Base-by-base conservation (phyloP, 2,888 invertebrate species). In the Leptopilina syphax region DNA sequence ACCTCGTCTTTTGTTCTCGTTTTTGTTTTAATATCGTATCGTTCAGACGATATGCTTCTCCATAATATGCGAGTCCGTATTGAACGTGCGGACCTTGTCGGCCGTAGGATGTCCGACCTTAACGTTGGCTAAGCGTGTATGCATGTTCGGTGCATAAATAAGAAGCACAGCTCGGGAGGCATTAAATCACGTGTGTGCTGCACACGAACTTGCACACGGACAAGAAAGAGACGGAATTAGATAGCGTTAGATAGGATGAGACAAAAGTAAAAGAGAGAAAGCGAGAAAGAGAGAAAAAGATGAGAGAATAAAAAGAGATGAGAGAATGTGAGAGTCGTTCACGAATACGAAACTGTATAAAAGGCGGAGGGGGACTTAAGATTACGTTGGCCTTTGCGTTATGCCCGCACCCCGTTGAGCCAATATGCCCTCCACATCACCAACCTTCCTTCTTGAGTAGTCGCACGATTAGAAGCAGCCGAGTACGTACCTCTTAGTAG, bases 121-220 rank as follows among this genome's bases (percentile, higher is more conserved):
- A 85, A 87, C 87, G 87, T 85, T 84, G 85, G 86, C 86, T 86
- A 88, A 87, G 87, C 88, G 86, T 89, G 89, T 88, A 88, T 88
- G 88, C 88, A 89, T 90, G 89, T 89, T 90, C 87, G 90, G 88
- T 89, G 89, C 90, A 91, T 91, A 91, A 91, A 91, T 91, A 91
- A 91, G 89, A 86, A 89, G 89, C 89, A 87, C 88, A 87, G 88
- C 87, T 87, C 88, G 85, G 85, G 88, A 86, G 87, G 91, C 88
- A 91, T 91, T 91, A 91, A 91, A 91, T 91, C 91, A 91, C 88
- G 88, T 86, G 89, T 88, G 86, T 85, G 85, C 83, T 87, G 86
- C 85, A 84, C 83, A 78, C 77, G 50, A 10, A 50, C 50, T 47
- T 78, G 80, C 80, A 82, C 82, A 82, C 79, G 77, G 81, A 85